Conservation (phyloP, 2,797 vertebrate species). For the Eupleurogrammus muticus region DNA sequence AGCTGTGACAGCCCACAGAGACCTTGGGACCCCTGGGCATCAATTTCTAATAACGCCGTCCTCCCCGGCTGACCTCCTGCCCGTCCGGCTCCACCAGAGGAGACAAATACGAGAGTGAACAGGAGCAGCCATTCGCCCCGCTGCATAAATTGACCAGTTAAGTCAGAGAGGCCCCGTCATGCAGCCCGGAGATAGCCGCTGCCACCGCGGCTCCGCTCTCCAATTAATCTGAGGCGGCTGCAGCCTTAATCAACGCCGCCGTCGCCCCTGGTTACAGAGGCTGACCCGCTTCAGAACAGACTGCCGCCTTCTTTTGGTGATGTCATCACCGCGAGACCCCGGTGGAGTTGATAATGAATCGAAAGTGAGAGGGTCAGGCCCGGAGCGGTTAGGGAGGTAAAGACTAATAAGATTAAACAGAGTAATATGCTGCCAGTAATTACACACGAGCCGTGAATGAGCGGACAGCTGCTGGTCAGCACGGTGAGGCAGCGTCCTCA, state of each 20-base stretch:
- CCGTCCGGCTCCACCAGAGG: slow-evolving; percentile 44
- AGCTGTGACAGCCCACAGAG: slow-evolving; percentile 46
- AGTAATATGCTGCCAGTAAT: slow-evolving; percentile 37
- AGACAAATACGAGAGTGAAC: slow-evolving; percentile 42
- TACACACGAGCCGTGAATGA: slow-evolving; percentile 20
- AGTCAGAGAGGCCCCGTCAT: slow-evolving; percentile 34
- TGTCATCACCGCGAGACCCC: slow-evolving; percentile 61
- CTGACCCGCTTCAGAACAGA: slow-evolving; percentile 60
- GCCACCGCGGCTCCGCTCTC: slow-evolving; percentile 40
- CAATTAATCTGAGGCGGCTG: slow-evolving; percentile 70
- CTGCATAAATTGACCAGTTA: slow-evolving; percentile 52
- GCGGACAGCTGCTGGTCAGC: slow-evolving; percentile 11
- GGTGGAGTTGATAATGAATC: slow-evolving; percentile 50
- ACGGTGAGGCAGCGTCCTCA: slow-evolving; percentile 4
- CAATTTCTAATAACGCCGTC: slow-evolving; percentile 60
- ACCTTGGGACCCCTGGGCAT: slow-evolving; percentile 49
- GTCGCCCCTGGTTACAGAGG: slow-evolving; percentile 59
- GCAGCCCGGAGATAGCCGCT: slow-evolving; percentile 42
- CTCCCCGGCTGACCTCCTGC: slow-evolving; percentile 38
- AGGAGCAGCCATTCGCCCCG: slow-evolving; percentile 45
- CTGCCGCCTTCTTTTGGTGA: slow-evolving; percentile 52
- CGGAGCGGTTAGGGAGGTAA: slow-evolving; percentile 34
- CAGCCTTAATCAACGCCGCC: slow-evolving; percentile 58
- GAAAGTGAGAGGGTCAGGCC: slow-evolving; percentile 47
- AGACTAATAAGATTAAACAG: slow-evolving; percentile 43